Conservation (phyloP, 2,888 invertebrate genomes). For the Diarsia brunnea region DNA sequence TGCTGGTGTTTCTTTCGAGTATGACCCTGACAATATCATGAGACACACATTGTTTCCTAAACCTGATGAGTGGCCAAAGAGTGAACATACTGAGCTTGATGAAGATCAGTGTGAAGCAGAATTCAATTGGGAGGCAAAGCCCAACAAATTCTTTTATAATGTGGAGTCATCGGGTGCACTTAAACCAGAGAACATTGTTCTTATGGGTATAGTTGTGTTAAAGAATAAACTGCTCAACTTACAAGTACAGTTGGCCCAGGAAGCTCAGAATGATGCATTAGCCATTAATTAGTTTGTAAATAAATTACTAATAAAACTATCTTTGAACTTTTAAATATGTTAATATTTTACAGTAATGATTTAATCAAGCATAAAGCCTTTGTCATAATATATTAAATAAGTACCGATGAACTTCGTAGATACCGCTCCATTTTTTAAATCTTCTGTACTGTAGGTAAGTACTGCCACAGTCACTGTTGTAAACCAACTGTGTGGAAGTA, state of each 20-base stretch:
- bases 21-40: conserved; percentile 99
- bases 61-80: conserved; percentile 99
- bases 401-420: conserved; percentile 27
- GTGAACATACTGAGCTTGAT: conserved; percentile 98
- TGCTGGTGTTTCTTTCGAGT: conserved; percentile 99
- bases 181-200: conserved; percentile 98
- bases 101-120: conserved; percentile 98
- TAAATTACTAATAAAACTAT: conserved; percentile 30
- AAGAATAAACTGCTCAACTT: conserved; percentile 99
- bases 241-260: conserved; percentile 97
- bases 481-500: conserved; percentile 23
- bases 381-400: conserved; percentile 15
- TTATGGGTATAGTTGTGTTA: conserved; percentile 97
- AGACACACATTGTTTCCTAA: conserved; percentile 98
- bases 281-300: conserved; percentile 90
- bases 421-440: conserved; percentile 32
- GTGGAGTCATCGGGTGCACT: conserved; percentile 98
- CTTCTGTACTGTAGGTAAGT: background rate
- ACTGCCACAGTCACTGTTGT: conserved; percentile 6
- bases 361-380: background rate
- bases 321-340: background rate
- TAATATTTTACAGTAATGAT: conserved; percentile 20
- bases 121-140: conserved; percentile 98
- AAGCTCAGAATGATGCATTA: conserved; percentile 95
- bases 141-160: conserved; percentile 99